These are phyloP conservation scores for Apodemia hepburni DNA, from an alignment of 2,888 invertebrate species.

Conservation along the genomic window DNA sequence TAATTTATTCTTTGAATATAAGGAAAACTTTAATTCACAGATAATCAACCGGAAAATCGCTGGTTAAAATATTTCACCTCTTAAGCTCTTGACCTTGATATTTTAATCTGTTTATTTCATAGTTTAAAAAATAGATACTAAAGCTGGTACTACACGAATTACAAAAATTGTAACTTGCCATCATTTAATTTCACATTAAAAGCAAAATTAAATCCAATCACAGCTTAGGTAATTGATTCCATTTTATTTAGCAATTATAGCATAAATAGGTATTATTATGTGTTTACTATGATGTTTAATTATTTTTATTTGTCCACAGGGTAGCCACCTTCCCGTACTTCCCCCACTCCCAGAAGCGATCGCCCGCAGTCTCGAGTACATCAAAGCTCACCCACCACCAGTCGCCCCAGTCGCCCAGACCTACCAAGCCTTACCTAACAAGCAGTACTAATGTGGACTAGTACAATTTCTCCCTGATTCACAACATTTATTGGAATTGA, in stretches of 20 bases:
- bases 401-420: too few species aligned
- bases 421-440: too few species aligned
- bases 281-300: background rate
- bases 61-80: conserved; percentile 1
- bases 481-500: background rate
- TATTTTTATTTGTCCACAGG: conserved; percentile 38
- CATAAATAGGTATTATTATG: too few species aligned
- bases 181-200: too few species aligned
- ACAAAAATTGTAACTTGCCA: too few species aligned
- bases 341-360: conserved; percentile 50
- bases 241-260: too few species aligned
- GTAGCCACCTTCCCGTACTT: conserved; percentile 45
- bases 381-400: conserved; percentile 43
- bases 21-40: background rate
- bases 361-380: conserved; percentile 47
- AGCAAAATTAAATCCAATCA: too few species aligned
- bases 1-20: background rate
- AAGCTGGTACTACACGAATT: too few species aligned
- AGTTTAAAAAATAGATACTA: too few species aligned
- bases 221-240: too few species aligned
- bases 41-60: background rate
- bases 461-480: background rate
- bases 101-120: too few species aligned
- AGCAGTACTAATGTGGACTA: background rate
- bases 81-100: background rate